Percentiles rank a stretch among this genome's conserved stretches.
phyloP scores from a whole-genome alignment of 1,140 invertebrate species.

The Eupeodes corollae region DNA sequence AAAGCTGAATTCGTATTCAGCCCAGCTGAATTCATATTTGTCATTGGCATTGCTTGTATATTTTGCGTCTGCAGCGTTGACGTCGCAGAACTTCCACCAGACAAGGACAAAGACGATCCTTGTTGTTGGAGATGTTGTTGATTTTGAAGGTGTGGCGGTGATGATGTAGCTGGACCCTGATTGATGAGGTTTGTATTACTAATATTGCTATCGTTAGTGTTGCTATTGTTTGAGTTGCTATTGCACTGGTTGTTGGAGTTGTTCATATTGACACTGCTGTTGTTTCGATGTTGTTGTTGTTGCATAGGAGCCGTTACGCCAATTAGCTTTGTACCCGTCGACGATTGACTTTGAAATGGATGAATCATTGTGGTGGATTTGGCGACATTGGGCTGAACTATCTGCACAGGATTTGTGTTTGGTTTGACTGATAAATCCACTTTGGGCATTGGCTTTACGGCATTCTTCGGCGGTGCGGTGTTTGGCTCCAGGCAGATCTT shows the following conservation, averaged over 20 bases:
- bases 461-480: constrained; percentile 19
- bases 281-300: constrained; percentile 23
- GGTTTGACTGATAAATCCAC: constrained; percentile 31
- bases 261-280: not conserved
- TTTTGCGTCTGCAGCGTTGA: too few species aligned
- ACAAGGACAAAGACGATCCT: too few species aligned
- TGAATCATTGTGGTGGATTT: constrained; percentile 33
- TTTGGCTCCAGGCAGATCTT: constrained; percentile 2
- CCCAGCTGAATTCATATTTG: not conserved
- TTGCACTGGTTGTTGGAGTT: not conserved
- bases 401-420: constrained; percentile 32
- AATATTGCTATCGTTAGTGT: constrained; percentile 6
- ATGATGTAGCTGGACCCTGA: not conserved
- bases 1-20: not conserved
- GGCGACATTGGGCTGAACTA: constrained; percentile 33
- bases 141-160: constrained; percentile 5
- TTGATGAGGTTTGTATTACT: not conserved
- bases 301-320: constrained; percentile 37
- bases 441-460: constrained; percentile 33
- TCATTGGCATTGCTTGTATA: too few species aligned
- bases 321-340: constrained; percentile 39
- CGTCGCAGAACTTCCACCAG: too few species aligned
- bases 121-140: too few species aligned
- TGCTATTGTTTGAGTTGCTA: constrained; percentile 8
- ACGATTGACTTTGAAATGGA: constrained; percentile 25